A percentile compares a stretch with the other conserved stretches of the same genome.
These are phyloP conservation scores for Merops nubicus DNA, from an alignment of 2,113 vertebrate genomes.

Conservation along the genomic window DNA sequence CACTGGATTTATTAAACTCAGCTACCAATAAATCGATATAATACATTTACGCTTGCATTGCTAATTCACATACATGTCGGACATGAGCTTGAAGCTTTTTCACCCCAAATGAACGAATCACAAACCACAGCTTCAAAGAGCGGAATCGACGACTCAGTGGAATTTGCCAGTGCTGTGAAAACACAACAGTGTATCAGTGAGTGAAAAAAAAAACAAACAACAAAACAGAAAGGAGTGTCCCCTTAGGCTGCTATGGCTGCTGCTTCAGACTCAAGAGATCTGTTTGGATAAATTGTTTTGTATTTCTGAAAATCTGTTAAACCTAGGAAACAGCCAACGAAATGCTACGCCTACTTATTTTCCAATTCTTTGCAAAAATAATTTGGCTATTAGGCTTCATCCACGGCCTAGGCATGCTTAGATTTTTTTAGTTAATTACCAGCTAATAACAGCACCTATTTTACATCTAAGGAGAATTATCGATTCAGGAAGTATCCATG, in stretches of 20 bases:
- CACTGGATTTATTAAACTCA: neutral
- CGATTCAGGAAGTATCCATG: neutral
- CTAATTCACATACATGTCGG: conserved; percentile 83
- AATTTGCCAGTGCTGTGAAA: conserved; percentile 94
- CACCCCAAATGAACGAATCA: conserved; percentile 93
- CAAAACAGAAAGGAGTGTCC: neutral
- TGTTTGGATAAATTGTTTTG: neutral
- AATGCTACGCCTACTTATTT: neutral
- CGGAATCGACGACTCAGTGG: conserved; percentile 94
- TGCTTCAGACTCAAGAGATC: neutral
- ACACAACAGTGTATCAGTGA: neutral
- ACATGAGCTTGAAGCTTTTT: conserved; percentile 93
- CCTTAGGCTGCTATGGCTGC: neutral
- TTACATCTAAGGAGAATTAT: neutral
- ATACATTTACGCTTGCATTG: neutral
- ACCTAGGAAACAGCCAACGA: neutral
- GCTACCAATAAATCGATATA: neutral
- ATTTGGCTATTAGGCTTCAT: neutral
- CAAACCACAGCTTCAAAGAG: conserved; percentile 96
- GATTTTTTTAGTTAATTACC: neutral
- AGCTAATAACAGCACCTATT: neutral
- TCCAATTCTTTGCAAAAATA: neutral
- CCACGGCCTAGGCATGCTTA: neutral
- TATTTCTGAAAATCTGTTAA: neutral
- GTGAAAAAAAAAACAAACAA: neutral